These are phyloP conservation scores for Cyprinodon brontotheroides DNA, from an alignment of 2,113 vertebrate species.

Conservation along the genomic window DNA sequence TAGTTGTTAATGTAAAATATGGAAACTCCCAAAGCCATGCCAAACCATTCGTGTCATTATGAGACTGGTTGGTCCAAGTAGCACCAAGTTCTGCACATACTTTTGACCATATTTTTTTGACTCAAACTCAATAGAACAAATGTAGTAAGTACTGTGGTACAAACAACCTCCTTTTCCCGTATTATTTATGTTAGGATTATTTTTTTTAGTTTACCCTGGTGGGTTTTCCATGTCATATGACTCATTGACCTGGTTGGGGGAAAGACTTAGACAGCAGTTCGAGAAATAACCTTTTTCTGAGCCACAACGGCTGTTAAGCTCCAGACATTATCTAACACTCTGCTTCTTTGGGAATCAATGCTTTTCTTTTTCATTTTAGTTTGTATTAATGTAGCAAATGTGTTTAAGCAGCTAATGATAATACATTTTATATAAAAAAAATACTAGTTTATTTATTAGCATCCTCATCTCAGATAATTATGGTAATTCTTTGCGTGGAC, in stretches of 20 bases:
- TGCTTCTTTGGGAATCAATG: too few species aligned
- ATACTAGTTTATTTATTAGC: too few species aligned
- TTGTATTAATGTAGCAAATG: constrained; percentile 2
- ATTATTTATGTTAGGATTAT: constrained; percentile 20
- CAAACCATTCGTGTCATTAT: too few species aligned
- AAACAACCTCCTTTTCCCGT: constrained; percentile 38
- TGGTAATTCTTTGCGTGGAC: too few species aligned
- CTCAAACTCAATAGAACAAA: neutral
- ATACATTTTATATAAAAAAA: too few species aligned
- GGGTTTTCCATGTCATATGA: constrained; percentile 46
- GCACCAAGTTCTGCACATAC: too few species aligned
- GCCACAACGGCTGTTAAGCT: constrained; percentile 12
- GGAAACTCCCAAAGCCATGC: too few species aligned
- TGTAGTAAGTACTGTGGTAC: constrained; percentile 12
- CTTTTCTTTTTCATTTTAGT: constrained; percentile 12
- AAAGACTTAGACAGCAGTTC: constrained; percentile 18
- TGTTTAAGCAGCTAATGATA: neutral
- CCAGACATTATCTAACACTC: constrained; percentile 20
- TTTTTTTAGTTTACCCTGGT: neutral
- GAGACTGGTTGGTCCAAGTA: too few species aligned
- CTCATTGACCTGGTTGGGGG: constrained; percentile 30
- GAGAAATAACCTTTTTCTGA: constrained; percentile 34
- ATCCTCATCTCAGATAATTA: too few species aligned
- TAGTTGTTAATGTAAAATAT: too few species aligned
- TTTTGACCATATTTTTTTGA: too few species aligned